Evolutionary conservation across 2,113 vertebrate species (phyloP), one percentile per base, ranked within the genome.

Genomic region (Otolemur garnettii): DNA sequence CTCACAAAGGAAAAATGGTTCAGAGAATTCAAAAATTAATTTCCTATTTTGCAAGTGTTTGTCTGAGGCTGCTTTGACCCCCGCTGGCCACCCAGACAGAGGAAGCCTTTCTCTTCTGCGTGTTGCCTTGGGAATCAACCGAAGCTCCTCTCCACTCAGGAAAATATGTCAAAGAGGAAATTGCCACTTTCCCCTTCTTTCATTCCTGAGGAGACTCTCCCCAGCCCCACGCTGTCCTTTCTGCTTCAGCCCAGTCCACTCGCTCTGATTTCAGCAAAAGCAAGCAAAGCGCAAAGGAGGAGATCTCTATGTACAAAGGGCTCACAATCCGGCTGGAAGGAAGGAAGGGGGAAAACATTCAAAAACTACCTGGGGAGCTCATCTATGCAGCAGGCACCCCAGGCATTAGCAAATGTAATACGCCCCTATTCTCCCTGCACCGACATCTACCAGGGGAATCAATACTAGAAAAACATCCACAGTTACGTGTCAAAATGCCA

Each of bases 101-200:
- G 64, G 55, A 57, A 50, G 9, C 4, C n/a, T 28, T 83, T 80
- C 57, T 18, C 4, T 35, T 53, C 17, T 4, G 4, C 0, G 33
- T 38, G n/a, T 2, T 7, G 9, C 38, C 35, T 7, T 19, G 17
- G 12, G 22, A 69, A 30, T 59, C 28, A 38, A 33, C 30, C 18
- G 21, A 30, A 78, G 28, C 5, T 38, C 15, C 8, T 69, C 22
- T 24, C 33, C 33, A 18, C 19, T 3, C 3, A 62, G 28, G 19
- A 88, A 38, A 68, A 33, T 14, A 3, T 0, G 1, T 6, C 9
- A 59, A n/a, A 30, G 22, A 50, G n/a, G 50, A 57, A 6, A 9
- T 4, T 0, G 0, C 35, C 22, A 5, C 5, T 1, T 30, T n/a
- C 1, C 11, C 28, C 42, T 26, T 86, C 7, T 28, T 22, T 74